A percentile compares a stretch with the other conserved stretches of the same genome.
phyloP scores from a whole-genome alignment of 2,113 vertebrate genomes.

The Cyprinus carpio region DNA sequence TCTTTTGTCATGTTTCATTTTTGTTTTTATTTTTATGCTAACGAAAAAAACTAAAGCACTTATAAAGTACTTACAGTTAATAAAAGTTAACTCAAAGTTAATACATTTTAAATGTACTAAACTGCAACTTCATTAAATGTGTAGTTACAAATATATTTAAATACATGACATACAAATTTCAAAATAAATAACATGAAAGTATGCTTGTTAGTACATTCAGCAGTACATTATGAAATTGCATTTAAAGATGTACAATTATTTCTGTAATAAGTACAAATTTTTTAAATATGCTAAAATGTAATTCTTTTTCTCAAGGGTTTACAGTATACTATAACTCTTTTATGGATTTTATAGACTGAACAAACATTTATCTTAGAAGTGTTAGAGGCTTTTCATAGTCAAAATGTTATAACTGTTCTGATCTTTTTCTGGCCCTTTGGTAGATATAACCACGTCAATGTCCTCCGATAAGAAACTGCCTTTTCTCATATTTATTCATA shows the following conservation, averaged over 20 bases:
- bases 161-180: not conserved
- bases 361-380: not conserved
- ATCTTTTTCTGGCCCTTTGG: too few species aligned
- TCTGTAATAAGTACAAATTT: too few species aligned
- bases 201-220: too few species aligned
- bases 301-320: not conserved
- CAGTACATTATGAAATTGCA: too few species aligned
- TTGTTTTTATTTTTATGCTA: not conserved
- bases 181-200: too few species aligned
- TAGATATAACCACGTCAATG: not conserved
- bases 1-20: not conserved
- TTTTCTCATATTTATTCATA: not conserved
- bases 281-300: too few species aligned
- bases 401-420: not conserved
- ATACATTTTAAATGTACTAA: not conserved
- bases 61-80: not conserved
- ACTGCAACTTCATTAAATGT: not conserved
- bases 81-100: not conserved
- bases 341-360: not conserved
- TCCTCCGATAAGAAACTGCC: not conserved
- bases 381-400: not conserved
- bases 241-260: too few species aligned
- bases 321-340: too few species aligned
- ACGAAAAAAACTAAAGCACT: not conserved
- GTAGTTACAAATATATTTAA: too few species aligned